These are phyloP conservation scores for Harpalus rufipes DNA, from an alignment of 2,888 invertebrate species.

Conservation along the genomic window DNA sequence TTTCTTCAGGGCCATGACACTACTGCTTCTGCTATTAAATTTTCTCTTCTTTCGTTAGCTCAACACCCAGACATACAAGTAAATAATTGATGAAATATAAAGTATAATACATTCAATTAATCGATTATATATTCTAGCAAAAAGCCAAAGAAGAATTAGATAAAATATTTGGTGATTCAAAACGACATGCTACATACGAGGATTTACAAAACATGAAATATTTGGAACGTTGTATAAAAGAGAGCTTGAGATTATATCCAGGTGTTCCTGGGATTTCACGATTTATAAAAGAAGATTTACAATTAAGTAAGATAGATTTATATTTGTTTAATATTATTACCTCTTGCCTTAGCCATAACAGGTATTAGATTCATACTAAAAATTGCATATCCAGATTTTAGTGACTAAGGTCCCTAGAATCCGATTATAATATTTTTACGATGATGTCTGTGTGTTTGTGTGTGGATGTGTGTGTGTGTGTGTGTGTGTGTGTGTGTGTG, in stretches of 20 bases:
- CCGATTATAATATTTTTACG: no score
- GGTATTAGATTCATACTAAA: no score
- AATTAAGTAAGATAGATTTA: constrained; percentile 27
- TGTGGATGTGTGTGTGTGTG: no score
- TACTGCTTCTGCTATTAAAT: constrained; percentile 75
- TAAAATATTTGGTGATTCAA: constrained; percentile 76
- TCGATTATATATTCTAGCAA: neutral
- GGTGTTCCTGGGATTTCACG: constrained; percentile 84
- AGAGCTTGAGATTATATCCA: constrained; percentile 82
- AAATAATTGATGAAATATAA: neutral
- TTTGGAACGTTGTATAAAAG: constrained; percentile 84
- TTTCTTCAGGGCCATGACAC: constrained; percentile 80
- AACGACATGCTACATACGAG: constrained; percentile 78
- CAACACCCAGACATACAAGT: constrained; percentile 75
- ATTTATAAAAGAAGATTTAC: constrained; percentile 77
- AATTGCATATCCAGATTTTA: no score
- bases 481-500: no score
- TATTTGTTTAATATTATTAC: no score
- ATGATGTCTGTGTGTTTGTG: no score
- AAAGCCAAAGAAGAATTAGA: constrained; percentile 76
- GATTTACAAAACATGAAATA: constrained; percentile 82
- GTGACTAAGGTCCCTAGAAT: no score
- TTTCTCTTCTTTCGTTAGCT: constrained; percentile 76
- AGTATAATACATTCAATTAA: neutral
- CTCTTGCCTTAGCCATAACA: no score